Evolutionary conservation across 2,797 vertebrate genomes (phyloP), one percentile per base, ranked within the genome.

Genomic region (Melanotaenia maccullochi): DNA sequence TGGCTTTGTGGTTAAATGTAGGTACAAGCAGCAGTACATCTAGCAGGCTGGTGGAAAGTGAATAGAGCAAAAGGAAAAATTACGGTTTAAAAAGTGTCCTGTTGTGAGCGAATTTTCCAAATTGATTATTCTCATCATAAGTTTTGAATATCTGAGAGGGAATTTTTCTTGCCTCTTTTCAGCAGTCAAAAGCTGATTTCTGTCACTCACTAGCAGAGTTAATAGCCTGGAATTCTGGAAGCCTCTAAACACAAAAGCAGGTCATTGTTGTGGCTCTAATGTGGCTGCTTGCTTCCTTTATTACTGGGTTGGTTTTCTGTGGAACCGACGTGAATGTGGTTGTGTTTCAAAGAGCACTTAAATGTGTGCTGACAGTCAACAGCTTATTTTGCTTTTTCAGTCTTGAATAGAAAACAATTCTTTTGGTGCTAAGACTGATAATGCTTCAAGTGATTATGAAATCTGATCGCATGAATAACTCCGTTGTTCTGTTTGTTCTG

Each of bases 191-290:
- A 71, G 58, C 76, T 54, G 68, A 35, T 63, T 72, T 81, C 71
- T 78, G 64, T 38, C 73, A 49, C 77, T 78, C 71, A 9, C 58
- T 28, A 60, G 75, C 69, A 49, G 62, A 49, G 64, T 9, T 60
- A 3, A 54, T 3, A 55, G 66, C 76, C 85, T 64, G 75, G 73
- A 78, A 78, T 33, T 65, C 79, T 73, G 73, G 20, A 70, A 83
- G 79, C 76, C 57, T 72, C 69, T 30, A 20, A 79, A 87, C 80
- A 82, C 76, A 71, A 75, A 62, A 44, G 24, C 64, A 59, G 64
- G 69, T 87, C 83, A 91, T 88, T 81, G 82, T 84, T 66, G 16
- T 4, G 68, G 85, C 73, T 60, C 38, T 72, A 57, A 79, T 56
- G 62, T 60, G 49, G 56, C 67, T 78, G 72, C 62, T 42, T 30